Evolutionary conservation across 2,113 vertebrate genomes (phyloP), one percentile per base, ranked within the genome.

Genomic region (Callospermophilus lateralis): DNA sequence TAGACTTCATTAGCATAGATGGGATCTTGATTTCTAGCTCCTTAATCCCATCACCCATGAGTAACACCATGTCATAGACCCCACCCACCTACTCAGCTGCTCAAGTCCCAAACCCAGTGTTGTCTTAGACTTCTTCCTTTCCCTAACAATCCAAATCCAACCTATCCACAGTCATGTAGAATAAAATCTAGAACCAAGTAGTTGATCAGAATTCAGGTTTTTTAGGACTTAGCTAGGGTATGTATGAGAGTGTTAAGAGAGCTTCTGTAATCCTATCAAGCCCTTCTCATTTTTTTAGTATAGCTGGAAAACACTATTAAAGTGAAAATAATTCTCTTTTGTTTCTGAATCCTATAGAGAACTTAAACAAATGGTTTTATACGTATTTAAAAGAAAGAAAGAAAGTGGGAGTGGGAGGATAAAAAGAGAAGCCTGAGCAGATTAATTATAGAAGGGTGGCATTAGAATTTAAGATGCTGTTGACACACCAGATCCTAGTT

Each of bases 341-440:
- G 87, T 91, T 84, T 34, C 22, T 77, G 32, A 87, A 89, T 42
- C 16, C 37, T 94, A 13, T 10, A 34, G 10, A 88, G 65, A 55
- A 65, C 16, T 28, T 72, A 53, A 63, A 45, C 12, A 39, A 48
- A 13, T 32, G 26, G 26, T 8, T 45, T 45, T 45, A 45, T 45
- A 45, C 45, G 6, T 42, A 42, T 42, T 42, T 6, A 42, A 42
- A 22, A 34, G 32, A 55, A 30, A 58, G 1, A 55, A 30, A 58
- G 1, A 22, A 28, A 7, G 6, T 32, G 34, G 30, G 7, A 30
- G 5, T 19, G n/a, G 16, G 6, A n/a, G 12, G 4, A 8, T 68
- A 63, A 45, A 1, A 51, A 65, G 55, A 15, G 15, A 58, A 73
- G 11, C 2, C 39, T 45, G 1, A 80, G 42, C 13, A 17, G 65